Conservation (phyloP, 2,888 invertebrate genomes). For the Autographa pulchrina region DNA sequence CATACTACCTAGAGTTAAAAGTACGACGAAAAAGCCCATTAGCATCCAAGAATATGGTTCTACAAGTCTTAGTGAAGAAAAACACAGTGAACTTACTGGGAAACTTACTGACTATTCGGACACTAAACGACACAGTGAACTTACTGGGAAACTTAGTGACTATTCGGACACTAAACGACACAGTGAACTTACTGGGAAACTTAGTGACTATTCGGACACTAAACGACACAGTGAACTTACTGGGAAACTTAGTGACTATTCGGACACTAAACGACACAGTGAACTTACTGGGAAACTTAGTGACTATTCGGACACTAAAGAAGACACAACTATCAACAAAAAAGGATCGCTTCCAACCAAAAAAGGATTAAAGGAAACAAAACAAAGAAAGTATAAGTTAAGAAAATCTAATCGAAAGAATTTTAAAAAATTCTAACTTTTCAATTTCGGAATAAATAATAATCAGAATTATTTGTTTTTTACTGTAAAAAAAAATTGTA, state of each 20-base stretch:
- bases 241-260: not conserved
- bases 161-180: too few relatives aligned
- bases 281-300: not conserved
- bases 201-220: too few relatives aligned
- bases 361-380: not conserved
- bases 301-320: too few relatives aligned
- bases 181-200: not conserved
- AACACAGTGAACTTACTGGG: not conserved
- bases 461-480: too few relatives aligned
- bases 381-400: not conserved
- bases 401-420: not conserved
- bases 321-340: too few relatives aligned
- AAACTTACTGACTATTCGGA: not conserved
- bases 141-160: not conserved
- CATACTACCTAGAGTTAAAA: not conserved
- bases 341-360: not conserved
- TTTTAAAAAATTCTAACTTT: not conserved
- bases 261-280: not conserved
- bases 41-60: not conserved
- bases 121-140: not conserved
- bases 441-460: too few relatives aligned
- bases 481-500: too few relatives aligned
- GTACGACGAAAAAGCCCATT: not conserved
- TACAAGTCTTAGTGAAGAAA: constrained; percentile 15
- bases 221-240: not conserved